A percentile compares a stretch with the other conserved stretches of the same genome.
Conservation (phyloP, 1,140 invertebrate genomes). For the Drosophila sp. region DNA sequence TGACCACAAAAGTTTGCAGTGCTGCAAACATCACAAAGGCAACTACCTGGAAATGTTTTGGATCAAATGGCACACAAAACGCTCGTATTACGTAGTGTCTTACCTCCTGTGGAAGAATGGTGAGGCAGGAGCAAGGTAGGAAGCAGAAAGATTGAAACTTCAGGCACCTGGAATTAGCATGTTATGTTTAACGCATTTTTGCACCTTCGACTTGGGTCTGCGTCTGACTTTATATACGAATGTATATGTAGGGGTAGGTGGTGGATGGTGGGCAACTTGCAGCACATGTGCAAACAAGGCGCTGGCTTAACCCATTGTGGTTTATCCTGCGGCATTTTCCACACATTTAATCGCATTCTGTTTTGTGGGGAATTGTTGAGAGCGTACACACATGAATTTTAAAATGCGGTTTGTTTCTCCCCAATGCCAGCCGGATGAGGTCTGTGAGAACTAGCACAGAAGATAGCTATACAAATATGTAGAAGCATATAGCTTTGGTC, state of each 20-base stretch:
- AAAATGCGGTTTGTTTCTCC: slow-evolving; percentile 62
- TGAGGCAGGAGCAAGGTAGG: slow-evolving; percentile 44
- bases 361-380: slow-evolving; percentile 67
- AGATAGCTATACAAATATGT: neutral
- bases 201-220: slow-evolving; percentile 65
- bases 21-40: slow-evolving; percentile 30
- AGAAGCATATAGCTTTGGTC: neutral
- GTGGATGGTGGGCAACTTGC: slow-evolving; percentile 14
- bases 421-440: neutral
- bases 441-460: slow-evolving; percentile 4
- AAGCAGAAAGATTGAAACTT: slow-evolving; percentile 68
- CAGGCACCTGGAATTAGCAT: slow-evolving; percentile 74
- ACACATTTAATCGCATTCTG: slow-evolving; percentile 81
- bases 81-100: slow-evolving; percentile 64
- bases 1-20: slow-evolving; percentile 54
- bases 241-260: neutral
- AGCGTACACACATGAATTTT: slow-evolving; percentile 70
- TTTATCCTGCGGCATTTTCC: slow-evolving; percentile 69
- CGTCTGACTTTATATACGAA: slow-evolving; percentile 28
- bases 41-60: slow-evolving; percentile 44
- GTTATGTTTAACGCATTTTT: slow-evolving; percentile 82
- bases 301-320: slow-evolving; percentile 70
- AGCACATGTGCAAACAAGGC: slow-evolving; percentile 75
- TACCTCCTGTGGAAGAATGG: neutral
- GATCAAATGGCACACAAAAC: slow-evolving; percentile 74